Evolutionary conservation across 2,113 vertebrate genomes (phyloP).

Genomic region (Tinamus guttatus): DNA sequence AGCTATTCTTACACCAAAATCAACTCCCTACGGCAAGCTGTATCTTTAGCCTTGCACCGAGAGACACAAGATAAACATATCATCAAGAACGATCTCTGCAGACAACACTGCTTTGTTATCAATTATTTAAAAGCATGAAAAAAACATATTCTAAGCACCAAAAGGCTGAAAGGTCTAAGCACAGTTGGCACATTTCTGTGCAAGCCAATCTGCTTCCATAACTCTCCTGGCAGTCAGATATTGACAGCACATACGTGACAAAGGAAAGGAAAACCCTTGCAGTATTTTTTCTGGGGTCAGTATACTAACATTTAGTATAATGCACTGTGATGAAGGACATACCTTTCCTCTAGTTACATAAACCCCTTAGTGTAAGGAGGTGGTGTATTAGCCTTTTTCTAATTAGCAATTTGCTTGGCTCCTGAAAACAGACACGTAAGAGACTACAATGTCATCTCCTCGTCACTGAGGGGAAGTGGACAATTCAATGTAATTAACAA

Average conservation of each 20-base stretch:
- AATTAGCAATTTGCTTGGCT: constrained; percentile 39
- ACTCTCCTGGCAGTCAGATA: neutral
- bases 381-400: constrained; percentile 34
- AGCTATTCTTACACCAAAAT: neutral
- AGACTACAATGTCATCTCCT: constrained; percentile 33
- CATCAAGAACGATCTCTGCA: neutral
- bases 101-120: constrained; percentile 17
- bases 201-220: constrained; percentile 3
- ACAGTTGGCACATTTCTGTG: neutral
- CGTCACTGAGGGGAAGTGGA: constrained; percentile 1
- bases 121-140: constrained; percentile 56
- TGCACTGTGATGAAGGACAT: neutral
- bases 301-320: neutral
- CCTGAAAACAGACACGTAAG: constrained; percentile 43
- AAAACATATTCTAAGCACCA: neutral
- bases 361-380: constrained; percentile 41
- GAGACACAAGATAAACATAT: constrained; percentile 6
- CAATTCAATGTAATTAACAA: neutral
- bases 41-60: neutral
- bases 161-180: neutral
- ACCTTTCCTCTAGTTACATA: constrained; percentile 49
- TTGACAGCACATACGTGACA: neutral
- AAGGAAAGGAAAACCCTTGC: neutral
- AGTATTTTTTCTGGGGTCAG: neutral
- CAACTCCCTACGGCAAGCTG: neutral